Base-by-base conservation (phyloP, 2,113 vertebrate species). In the Gymnogyps californianus region DNA sequence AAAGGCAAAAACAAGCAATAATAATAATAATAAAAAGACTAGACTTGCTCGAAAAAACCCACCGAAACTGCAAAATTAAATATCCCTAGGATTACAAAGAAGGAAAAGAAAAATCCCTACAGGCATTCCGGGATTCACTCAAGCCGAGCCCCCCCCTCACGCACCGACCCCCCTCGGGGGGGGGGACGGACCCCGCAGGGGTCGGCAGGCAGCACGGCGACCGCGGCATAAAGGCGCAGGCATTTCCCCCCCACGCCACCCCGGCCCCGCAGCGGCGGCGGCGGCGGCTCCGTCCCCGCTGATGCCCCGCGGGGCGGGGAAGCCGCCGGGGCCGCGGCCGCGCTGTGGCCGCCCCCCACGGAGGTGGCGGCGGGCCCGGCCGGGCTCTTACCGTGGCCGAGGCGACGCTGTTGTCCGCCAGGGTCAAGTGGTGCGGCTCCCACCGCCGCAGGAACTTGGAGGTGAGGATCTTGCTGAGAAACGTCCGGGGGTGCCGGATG, bases 401-500 rank as follows among this genome's bases (percentile, higher is more conserved):
- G 83, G 98, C 98, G 96, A 99, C 98, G 98, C 98, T 99, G 98
- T 98, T 98, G 96, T 99, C 99, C 32, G 98, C 98, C 96, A 99
- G 98, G 93, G 98, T 98, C 97, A 99, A 98, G 97, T 99, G 99
- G 98, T 99, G 99, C 66, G 99, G 99, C 96, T 99, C 99, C 99
- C 99, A 99, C 87, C 99, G 98, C 97, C 99, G 98, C 97, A 99
- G 97, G 97, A 99, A 99, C 97, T 99, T 99, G 97, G 99, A 99
- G 98, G 99, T 99, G 98, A 99, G 99, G 98, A 99, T 99, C 98
- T 99, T 99, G 99, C 99, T 99, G 95, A 99, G 99, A 98, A 99
- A 99, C 98, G 99, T 99, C 97, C 99, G 98, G 51, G 99, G 99
- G 98, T 99, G 99, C 91, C 99, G 98, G 95, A 99, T 98, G 97